Evolutionary conservation across 2,113 vertebrate genomes (phyloP), one percentile per base, ranked within the genome.

Genomic region (Cephalopterus ornatus): DNA sequence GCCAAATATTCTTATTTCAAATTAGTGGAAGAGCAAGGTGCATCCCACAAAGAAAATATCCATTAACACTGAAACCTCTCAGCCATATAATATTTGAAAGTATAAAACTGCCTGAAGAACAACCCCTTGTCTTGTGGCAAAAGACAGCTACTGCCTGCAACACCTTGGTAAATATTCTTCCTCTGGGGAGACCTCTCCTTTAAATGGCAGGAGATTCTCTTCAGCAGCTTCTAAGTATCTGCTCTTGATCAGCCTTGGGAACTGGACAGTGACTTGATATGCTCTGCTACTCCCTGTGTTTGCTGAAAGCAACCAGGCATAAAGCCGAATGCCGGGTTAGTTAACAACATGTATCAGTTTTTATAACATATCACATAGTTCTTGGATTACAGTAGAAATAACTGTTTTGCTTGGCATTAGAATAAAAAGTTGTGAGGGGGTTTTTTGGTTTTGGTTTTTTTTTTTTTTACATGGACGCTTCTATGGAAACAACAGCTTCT

Each of bases 321-420:
- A 12, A 41, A 83, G 93, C 59, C 10, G 50, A 63, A 47, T 6
- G 55, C 19, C 2, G 35, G 8, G 53, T 11, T 42, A 46, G 71
- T 56, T 66, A 71, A 72, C 49, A 76, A 23, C 0, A 0, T 22
- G 39, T 53, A 85, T 93, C 91, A 63, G 82, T 32, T 95, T 85
- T 92, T 58, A 46, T 47, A 92, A 62, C 67, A 30, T 39, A 86
- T 47, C 63, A 53, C 32, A 85, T 30, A 77, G 65, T 19, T 94
- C 93, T 94, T 93, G 79, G 73, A 93, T 96, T 92, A 89, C 94
- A 92, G 88, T 35, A 92, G 62, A 67, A 97, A 85, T 85, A 92
- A 85, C 59, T 97, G 93, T 93, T 98, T 97, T 91, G 46, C 58
- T 98, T 98, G 98, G 97, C 97, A 91, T 55, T 73, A 72, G 90